Evolutionary conservation across 2,797 vertebrate genomes (phyloP).

Genomic region (Arctocebus calabarensis): DNA sequence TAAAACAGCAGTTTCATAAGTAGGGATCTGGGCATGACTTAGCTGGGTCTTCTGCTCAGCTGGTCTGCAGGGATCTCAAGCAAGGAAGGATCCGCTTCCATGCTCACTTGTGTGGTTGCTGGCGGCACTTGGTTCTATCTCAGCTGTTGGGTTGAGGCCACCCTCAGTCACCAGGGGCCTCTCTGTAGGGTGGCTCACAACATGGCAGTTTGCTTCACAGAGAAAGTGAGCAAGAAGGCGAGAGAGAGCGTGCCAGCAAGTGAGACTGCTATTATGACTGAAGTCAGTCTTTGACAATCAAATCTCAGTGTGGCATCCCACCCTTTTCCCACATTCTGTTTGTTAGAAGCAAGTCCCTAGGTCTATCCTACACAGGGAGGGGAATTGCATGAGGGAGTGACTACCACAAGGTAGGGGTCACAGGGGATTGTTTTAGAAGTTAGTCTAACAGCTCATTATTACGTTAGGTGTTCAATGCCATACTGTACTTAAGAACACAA

Average conservation of each 20-base stretch:
- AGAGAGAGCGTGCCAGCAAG: background rate
- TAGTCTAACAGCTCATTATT: too few relatives aligned
- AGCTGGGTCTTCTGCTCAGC: background rate
- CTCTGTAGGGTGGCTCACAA: background rate
- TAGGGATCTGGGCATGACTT: background rate
- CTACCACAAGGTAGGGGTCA: background rate
- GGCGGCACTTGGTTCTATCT: background rate
- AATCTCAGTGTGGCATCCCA: background rate
- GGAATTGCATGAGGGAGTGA: background rate
- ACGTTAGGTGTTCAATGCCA: background rate
- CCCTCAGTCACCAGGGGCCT: background rate
- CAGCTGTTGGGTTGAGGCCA: background rate
- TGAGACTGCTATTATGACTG: background rate
- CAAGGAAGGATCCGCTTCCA: background rate
- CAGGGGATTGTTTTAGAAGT: background rate
- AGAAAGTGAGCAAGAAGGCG: background rate
- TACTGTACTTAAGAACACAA: background rate
- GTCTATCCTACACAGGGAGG: background rate
- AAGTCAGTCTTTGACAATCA: background rate
- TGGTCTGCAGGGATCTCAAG: background rate
- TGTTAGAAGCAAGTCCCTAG: background rate
- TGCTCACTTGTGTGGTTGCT: background rate
- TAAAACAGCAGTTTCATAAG: slow-evolving; percentile 1
- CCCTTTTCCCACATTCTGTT: background rate
- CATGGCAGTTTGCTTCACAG: background rate